These are phyloP conservation scores for Macropis europaea DNA, from an alignment of 2,888 invertebrate genomes.

Conservation along the genomic window DNA sequence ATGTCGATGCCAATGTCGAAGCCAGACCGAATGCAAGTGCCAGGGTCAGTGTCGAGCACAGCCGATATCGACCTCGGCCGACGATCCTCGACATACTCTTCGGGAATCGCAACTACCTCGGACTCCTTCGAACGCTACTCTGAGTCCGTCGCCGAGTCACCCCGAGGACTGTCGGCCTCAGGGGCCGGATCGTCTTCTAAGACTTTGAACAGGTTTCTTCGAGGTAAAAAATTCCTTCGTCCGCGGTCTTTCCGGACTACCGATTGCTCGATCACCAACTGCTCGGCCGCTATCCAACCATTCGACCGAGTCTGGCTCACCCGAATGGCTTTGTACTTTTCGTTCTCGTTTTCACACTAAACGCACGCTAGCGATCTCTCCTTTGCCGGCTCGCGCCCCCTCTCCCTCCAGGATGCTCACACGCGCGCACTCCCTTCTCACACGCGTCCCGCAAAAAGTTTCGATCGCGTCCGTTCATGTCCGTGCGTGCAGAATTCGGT, in stretches of 20 bases:
- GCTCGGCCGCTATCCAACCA: conserved; percentile 57
- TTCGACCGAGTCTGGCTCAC: conserved; percentile 54
- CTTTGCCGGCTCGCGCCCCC: not conserved
- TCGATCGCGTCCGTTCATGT: no score
- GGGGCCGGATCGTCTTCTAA: conserved; percentile 75
- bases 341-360: not conserved
- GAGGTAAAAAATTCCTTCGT: conserved; percentile 74
- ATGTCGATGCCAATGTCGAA: conserved; percentile 3
- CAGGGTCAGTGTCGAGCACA: conserved; percentile 31
- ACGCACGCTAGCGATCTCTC: conserved; percentile 15
- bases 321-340: conserved; percentile 65
- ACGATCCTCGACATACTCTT: conserved; percentile 35
- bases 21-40: conserved; percentile 11
- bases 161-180: conserved; percentile 47
- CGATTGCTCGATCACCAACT: conserved; percentile 51
- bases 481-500: no score
- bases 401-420: no score
- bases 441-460: no score
- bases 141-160: conserved; percentile 21
- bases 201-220: conserved; percentile 77
- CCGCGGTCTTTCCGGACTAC: conserved; percentile 42
- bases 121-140: conserved; percentile 30
- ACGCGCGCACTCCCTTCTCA: no score
- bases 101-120: conserved; percentile 40
- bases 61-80: conserved; percentile 19